Base-by-base conservation (phyloP, 2,113 vertebrate species). In the Engystomops pustulosus region DNA sequence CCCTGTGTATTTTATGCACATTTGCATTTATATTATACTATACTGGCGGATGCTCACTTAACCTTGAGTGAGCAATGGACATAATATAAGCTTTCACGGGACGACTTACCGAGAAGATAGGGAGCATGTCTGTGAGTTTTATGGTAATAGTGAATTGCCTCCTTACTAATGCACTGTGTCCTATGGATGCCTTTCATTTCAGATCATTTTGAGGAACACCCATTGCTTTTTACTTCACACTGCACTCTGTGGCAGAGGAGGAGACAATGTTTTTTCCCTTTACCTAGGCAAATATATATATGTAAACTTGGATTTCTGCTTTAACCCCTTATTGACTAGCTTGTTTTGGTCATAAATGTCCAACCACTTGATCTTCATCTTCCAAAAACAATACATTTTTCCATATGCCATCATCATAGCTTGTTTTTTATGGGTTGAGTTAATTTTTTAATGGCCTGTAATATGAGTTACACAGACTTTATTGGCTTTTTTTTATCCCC, bases 1-100 rank as follows among this genome's bases (percentile, higher is more conserved):
- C 12, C 20, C 38, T 72, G 69, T 72, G 69, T 72, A 45, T 72
- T 71, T 71, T 71, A 45, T 72, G 38, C 38, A 72, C 41, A 72
- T 72, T 72, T 72, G 69, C 69, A 72, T 72, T 72, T 72, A 72
- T 72, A 72, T 72, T 72, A 72, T 25, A 72, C 69, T 27, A 44
- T 15, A 25, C n/a, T 27, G 69, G 69, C 4, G 23, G 36, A 72
- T 45, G 41, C 69, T 41, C 69, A 72, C 69, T 72, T 72, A 44
- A 72, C 69, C 41, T 72, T 41, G 36, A 69, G 67, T 12, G 20
- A 72, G 69, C 38, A 15, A 72, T 44, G 69, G 38, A 25, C 41
- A 27, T 47, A 47, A 38, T 70, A 44, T 25, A 70, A 44, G 36
- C 34, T 44, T 70, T 44, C 36, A 70, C 36, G 17, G 36, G 15